Conservation (phyloP, 2,113 vertebrate species). For the Anas platyrhynchos region DNA sequence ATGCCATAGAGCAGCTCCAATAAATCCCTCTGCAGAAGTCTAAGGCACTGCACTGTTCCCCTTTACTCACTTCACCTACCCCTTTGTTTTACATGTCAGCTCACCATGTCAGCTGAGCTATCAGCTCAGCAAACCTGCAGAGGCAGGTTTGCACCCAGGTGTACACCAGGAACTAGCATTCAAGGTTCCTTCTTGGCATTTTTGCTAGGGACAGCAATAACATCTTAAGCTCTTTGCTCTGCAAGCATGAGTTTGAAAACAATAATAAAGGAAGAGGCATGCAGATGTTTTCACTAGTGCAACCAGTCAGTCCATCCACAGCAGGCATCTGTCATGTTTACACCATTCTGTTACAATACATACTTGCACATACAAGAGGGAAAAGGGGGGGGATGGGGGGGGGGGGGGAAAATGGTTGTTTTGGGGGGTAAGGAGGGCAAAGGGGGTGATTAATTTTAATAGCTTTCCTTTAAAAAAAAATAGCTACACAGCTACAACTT, state of each 20-base stretch:
- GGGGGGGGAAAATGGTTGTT: background rate
- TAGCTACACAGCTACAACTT: background rate
- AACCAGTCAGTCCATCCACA: background rate
- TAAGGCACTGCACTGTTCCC: background rate
- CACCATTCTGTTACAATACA: background rate
- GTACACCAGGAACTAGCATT: background rate
- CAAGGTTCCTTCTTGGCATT: background rate
- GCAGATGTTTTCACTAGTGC: background rate
- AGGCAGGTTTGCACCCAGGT: background rate
- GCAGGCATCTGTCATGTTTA: background rate
- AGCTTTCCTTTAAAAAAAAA: background rate
- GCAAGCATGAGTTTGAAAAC: rapidly evolving
- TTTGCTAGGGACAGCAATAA: background rate
- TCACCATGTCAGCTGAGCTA: background rate
- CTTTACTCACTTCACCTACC: background rate
- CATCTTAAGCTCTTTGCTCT: rapidly evolving
- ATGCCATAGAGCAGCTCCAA: background rate
- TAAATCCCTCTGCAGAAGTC: background rate
- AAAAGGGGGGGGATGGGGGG: too few relatives aligned
- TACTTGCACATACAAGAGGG: background rate
- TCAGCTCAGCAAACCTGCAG: too few relatives aligned
- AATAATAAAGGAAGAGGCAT: background rate
- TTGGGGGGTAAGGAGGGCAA: rapidly evolving
- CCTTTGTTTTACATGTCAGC: background rate
- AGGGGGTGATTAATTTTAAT: background rate